These are phyloP conservation scores for Gisinianus flammeolus DNA, from an alignment of 2,888 invertebrate genomes.

Conservation along the genomic window DNA sequence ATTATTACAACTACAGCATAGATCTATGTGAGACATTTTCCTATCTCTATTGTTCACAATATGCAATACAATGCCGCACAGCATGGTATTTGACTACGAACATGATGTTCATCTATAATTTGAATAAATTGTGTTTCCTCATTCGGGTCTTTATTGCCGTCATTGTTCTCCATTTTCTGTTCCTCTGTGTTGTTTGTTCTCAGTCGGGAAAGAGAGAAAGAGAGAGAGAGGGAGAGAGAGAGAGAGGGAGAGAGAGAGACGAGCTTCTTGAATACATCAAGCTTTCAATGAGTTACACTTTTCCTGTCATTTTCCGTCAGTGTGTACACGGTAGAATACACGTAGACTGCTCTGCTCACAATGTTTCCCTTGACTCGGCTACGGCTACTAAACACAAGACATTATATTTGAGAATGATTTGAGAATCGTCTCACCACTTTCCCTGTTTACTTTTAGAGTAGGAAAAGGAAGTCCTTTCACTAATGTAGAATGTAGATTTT, in stretches of 20 bases:
- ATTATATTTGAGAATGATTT: too few relatives aligned
- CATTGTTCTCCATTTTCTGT: constrained; percentile 9
- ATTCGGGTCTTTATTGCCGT: constrained; percentile 11
- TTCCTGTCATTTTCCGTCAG: too few relatives aligned
- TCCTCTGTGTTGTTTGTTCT: not conserved
- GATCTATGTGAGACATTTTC: too few relatives aligned
- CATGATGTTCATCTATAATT: constrained; percentile 8
- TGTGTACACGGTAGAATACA: too few relatives aligned
- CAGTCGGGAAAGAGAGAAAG: not conserved
- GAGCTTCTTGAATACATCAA: not conserved
- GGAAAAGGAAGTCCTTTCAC: not conserved
- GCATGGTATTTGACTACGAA: too few relatives aligned
- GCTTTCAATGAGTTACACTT: not conserved
- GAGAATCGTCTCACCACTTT: not conserved
- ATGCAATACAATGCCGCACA: too few relatives aligned
- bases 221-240: not conserved
- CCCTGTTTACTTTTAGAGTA: not conserved
- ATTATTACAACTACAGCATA: too few relatives aligned
- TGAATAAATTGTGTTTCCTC: constrained; percentile 39
- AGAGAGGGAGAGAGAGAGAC: not conserved
- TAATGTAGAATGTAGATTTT: constrained; percentile 25
- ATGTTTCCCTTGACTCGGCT: too few relatives aligned
- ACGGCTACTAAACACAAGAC: too few relatives aligned
- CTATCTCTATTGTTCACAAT: too few relatives aligned
- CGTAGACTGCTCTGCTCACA: too few relatives aligned